phyloP scores from a whole-genome alignment of 2,797 vertebrate genomes.

The Philypnodon macrostomus region DNA sequence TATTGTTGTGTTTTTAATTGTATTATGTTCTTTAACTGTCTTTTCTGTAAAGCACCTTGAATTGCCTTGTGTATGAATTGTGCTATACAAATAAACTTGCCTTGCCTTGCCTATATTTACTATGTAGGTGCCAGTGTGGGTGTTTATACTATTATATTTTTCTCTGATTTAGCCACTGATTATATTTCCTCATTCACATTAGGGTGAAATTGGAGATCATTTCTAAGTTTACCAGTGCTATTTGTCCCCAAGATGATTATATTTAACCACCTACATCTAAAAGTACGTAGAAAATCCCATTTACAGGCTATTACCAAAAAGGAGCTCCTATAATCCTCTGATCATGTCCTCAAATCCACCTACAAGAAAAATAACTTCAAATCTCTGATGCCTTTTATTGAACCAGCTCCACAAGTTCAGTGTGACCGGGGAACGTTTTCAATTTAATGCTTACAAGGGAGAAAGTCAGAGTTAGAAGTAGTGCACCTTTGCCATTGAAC shows the following conservation, averaged over 20 bases:
- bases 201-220: neutral
- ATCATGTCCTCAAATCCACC: conserved; percentile 24
- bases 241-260: conserved; percentile 1
- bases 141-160: neutral
- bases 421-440: neutral
- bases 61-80: too few relatives aligned
- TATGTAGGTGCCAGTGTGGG: too few relatives aligned
- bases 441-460: neutral
- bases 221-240: neutral
- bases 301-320: conserved; percentile 24
- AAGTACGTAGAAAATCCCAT: conserved; percentile 42
- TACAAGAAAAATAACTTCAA: neutral
- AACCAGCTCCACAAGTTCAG: conserved; percentile 1
- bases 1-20: too few relatives aligned
- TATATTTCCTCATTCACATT: neutral
- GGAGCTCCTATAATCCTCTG: conserved; percentile 22
- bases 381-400: neutral
- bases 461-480: neutral
- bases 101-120: too few relatives aligned
- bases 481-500: too few relatives aligned
- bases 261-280: conserved; percentile 22
- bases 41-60: too few relatives aligned
- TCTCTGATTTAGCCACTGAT: neutral
- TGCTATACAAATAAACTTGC: too few relatives aligned
- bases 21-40: too few relatives aligned